A percentile compares a stretch with the other conserved stretches of the same genome.
Conservation (phyloP, 1,140 invertebrate genomes). For the Drosophila gunungcola region DNA sequence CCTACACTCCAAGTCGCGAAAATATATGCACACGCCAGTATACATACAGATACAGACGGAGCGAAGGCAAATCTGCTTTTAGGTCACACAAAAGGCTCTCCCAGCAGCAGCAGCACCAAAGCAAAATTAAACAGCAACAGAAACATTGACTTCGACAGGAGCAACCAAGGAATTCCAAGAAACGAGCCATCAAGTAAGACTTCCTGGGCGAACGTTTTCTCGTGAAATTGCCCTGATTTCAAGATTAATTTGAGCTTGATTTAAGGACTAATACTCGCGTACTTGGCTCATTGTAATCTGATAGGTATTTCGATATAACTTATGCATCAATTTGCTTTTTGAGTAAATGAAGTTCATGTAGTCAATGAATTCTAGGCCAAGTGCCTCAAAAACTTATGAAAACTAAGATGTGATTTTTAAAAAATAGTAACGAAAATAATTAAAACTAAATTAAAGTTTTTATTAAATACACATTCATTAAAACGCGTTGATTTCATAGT, state of each 20-base stretch:
- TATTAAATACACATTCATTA: too few relatives aligned
- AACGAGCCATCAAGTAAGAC: conserved; percentile 30
- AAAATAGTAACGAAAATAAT: too few relatives aligned
- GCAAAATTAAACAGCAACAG: neutral
- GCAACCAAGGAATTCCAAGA: conserved; percentile 23
- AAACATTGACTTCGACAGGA: conserved; percentile 13
- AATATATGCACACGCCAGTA: conserved; percentile 45
- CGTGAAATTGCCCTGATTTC: conserved; percentile 1
- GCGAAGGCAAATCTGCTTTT: conserved; percentile 49
- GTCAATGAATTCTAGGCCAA: too few relatives aligned
- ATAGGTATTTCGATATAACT: neutral
- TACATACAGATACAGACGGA: conserved; percentile 53
- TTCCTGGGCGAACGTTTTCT: neutral
- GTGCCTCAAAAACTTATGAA: too few relatives aligned
- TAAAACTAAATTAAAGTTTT: too few relatives aligned
- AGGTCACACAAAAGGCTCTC: conserved; percentile 52
- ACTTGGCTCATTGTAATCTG: neutral
- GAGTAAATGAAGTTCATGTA: too few relatives aligned
- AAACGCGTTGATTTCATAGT: too few relatives aligned
- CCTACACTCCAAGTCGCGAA: conserved; percentile 13
- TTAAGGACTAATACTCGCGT: too few relatives aligned
- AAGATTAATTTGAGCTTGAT: neutral
- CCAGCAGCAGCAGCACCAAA: conserved; percentile 17
- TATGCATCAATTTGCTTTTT: neutral
- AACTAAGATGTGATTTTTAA: too few relatives aligned